phyloP scores from a whole-genome alignment of 2,888 invertebrate genomes.

The Ferrisia virgata region DNA sequence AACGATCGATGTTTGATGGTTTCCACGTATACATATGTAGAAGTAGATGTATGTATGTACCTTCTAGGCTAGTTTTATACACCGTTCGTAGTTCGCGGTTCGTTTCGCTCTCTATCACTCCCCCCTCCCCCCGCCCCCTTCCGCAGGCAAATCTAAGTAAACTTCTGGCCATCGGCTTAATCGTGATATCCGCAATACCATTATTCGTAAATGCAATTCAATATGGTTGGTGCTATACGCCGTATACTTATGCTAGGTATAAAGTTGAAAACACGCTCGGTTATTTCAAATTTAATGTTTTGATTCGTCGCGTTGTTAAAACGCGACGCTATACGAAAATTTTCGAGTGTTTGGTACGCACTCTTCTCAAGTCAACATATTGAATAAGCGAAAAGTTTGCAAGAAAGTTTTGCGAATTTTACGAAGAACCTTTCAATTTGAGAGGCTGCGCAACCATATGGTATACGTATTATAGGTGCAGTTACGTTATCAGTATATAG shows the following conservation, averaged over 20 bases:
- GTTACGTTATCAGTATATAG: background rate
- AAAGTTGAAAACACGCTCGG: background rate
- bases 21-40: too few species aligned
- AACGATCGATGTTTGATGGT: background rate
- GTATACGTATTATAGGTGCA: background rate
- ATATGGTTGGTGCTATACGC: too few species aligned
- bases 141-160: background rate
- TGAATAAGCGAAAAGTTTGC: background rate
- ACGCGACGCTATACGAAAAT: background rate
- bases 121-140: too few species aligned
- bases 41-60: too few species aligned
- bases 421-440: conserved; percentile 10
- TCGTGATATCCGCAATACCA: background rate
- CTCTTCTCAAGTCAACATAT: background rate
- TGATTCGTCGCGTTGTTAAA: background rate
- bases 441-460: background rate
- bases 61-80: background rate
- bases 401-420: background rate
- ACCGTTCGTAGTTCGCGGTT: too few species aligned
- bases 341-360: background rate
- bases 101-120: too few species aligned
- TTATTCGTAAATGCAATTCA: background rate
- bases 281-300: background rate
- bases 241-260: background rate
- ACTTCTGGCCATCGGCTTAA: background rate